Evolutionary conservation across 2,113 vertebrate species (phyloP), one percentile per base, ranked within the genome.

Genomic region (Chloroceryle aenea): DNA sequence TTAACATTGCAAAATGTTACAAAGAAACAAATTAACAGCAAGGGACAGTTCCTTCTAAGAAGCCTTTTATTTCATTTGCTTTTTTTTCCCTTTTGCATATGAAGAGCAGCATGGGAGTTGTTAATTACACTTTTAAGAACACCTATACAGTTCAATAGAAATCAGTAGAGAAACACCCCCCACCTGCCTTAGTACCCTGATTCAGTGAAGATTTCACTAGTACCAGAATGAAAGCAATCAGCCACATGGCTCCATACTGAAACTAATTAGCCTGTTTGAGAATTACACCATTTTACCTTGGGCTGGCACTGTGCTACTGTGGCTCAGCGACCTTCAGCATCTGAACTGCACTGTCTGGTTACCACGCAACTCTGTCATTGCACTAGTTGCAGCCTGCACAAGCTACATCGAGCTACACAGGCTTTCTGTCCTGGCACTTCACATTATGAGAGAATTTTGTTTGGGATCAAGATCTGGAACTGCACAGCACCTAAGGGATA

Each of bases 281-380:
- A 74, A 78, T 34, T 32, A 22, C 14, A 27, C 16, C 38, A 9
- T 50, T 71, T 59, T 50, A 43, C 40, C 30, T n/a, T 36, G n/a
- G 16, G 23, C 43, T 87, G 12, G 21, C n/a, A 45, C 21, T 52
- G 50, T 61, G 40, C 6, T 47, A 1, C 21, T 0, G 0, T 27
- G 20, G 20, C 38, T 84, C 34, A 29, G 2, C 30, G 32, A 48
- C 32, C 21, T 52, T 45, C 55, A 80, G 27, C 25, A 23, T 80
- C 47, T 53, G 59, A 80, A 26, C 25, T 62, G 45, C 80, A 15
- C 4, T 73, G 72, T 50, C 36, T 30, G 45, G 52, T 20, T 69
- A 30, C 19, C n/a, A 20, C 21, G 7, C 7, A 52, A 14, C 40
- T 52, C 47, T 50, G 20, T 5, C 9, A 53, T 43, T 8, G 25